Evolutionary conservation across 2,797 vertebrate species (phyloP), one percentile per base, ranked within the genome.

Genomic region (Anisognathus igniventris): DNA sequence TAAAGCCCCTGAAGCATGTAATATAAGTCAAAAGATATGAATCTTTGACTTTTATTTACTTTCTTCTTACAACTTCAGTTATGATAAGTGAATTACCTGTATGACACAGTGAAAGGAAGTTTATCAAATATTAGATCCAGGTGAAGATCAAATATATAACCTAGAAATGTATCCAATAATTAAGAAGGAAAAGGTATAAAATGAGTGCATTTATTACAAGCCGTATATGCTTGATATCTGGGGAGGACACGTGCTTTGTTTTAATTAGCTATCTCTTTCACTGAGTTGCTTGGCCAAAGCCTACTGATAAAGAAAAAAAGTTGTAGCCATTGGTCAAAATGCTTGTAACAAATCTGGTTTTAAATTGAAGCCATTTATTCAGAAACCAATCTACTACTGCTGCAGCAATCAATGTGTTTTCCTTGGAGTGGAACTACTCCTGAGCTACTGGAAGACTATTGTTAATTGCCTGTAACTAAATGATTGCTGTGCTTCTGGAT

Each of bases 291-390:
- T 90, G 89, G 90, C 87, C 89, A 95, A 96, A 96, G 86, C 87
- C 93, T 97, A 92, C 89, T 48, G 85, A 96, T 98, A 97, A 97
- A 82, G 67, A 67, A 97, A 96, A 95, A 92, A 96, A 95, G 93
- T 30, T 96, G 95, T 97, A 97, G 94, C 68, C 90, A 93, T 96
- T 97, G 96, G 94, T 98, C 97, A 97, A 97, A 97, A 97, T 71
- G 84, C 93, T 96, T 98, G 96, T 97, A 97, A 97, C 96, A 97
- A 97, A 97, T 97, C 97, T 97, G 93, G 91, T 93, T 98, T 97
- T 97, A 98, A 98, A 98, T 96, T 98, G 96, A 97, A 98, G 87
- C 96, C 95, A 98, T 98, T 98, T 97, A 97, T 98, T 98, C 95
- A 86, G 61, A 97, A 97, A 96, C 84, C 94, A 97, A 96, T 97